Base-by-base conservation (phyloP, 2,888 invertebrate genomes). In the Lasius platythorax region DNA sequence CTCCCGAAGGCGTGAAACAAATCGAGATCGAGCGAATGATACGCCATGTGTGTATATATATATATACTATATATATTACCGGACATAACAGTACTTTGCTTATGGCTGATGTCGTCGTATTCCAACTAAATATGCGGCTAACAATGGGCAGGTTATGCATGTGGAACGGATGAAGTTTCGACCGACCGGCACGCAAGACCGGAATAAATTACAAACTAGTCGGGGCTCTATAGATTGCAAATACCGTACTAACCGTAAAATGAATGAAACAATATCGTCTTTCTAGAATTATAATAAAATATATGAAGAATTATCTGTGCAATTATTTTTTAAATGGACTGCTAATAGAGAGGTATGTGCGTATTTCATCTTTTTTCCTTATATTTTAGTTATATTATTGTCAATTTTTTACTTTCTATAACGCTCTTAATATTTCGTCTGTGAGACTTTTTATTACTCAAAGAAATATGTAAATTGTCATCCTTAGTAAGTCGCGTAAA, bases 51-150 rank as follows among this genome's bases (percentile, higher is more conserved):
- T 78, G 66, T 83, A 87, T 81, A 18, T 6, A 64, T 85, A 79
- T 74, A 73, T 86, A 23, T 23, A 23, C 23, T 23, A 23, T 23
- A 23, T 23, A 88, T 78, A 88, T 78, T 85, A 83, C 50, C 75
- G 81, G 73, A 87, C 85, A 83, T 90, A 89, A 89, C 89, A 89
- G 90, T 89, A 89, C 88, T 72, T 88, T 70, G 88, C 75, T 90
- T 85, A 85, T 87, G 87, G 87, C 83, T 66, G 28, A 83, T 58
- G 30, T 68, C 82, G 85, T 84, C 85, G 89, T 78, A 83, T 85
- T 73, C 89, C 82, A 85, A 82, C 87, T 88, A 89, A 86, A 89
- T 89, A 88, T 88, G 84, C 83, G 85, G 84, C 88, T 84, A 87
- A 88, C 90, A 89, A 90, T 90, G 84, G 85, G 67, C 86, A 81